Percentiles rank a stretch among this genome's conserved stretches.
phyloP scores from a whole-genome alignment of 2,888 invertebrate genomes.

The Dilophus febrilis region DNA sequence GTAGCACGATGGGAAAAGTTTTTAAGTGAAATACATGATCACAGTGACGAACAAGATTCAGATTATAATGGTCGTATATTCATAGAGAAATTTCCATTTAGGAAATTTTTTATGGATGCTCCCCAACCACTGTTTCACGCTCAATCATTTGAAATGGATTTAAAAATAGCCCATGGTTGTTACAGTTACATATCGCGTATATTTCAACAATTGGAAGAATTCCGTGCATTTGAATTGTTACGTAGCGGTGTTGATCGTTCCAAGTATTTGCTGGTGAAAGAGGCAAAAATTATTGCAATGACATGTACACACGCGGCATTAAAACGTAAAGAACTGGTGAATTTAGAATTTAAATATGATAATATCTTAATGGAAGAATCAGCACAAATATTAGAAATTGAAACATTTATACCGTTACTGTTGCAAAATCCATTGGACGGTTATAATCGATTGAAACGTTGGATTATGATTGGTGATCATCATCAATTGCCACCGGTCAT shows the following conservation, averaged over 20 bases:
- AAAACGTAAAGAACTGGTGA: constrained; percentile 88
- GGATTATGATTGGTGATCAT: constrained; percentile 99
- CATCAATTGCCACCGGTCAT: constrained; percentile 98
- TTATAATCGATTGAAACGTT: constrained; percentile 83
- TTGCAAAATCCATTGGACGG: constrained; percentile 98
- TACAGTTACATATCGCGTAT: constrained; percentile 89
- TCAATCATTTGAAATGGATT: constrained; percentile 57
- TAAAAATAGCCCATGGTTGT: constrained; percentile 82
- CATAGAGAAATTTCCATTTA: constrained; percentile 79
- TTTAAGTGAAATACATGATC: constrained; percentile 26
- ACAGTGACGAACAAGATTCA: constrained; percentile 12
- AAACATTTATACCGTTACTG: constrained; percentile 95
- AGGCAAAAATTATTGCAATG: constrained; percentile 99
- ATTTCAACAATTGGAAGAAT: constrained; percentile 94
- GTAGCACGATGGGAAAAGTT: constrained; percentile 87
- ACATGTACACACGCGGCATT: constrained; percentile 99
- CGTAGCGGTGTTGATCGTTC: constrained; percentile 91
- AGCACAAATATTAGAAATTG: constrained; percentile 97
- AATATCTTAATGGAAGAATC: constrained; percentile 99
- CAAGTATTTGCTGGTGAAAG: constrained; percentile 90
- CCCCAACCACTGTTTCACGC: constrained; percentile 83
- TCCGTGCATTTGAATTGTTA: constrained; percentile 91
- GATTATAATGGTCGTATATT: constrained; percentile 34
- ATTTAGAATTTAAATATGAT: constrained; percentile 91
- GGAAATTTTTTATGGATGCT: constrained; percentile 81